These are phyloP conservation scores for Myotis vivesi DNA, from an alignment of 2,797 vertebrate genomes.

Conservation along the genomic window DNA sequence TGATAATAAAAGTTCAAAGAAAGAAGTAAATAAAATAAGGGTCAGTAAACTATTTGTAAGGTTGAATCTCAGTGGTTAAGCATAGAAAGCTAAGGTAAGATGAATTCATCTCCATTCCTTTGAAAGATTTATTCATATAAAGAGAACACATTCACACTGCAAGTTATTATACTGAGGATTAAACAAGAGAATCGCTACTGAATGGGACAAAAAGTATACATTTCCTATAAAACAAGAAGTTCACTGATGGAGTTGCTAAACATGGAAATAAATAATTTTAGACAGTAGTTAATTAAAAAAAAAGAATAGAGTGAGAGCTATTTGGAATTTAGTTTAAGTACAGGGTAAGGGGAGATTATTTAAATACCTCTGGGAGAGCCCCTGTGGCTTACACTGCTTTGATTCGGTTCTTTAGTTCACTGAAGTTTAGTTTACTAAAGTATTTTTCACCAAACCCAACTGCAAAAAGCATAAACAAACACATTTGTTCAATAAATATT, in stretches of 20 bases:
- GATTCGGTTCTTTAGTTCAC: background rate
- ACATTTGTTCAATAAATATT: background rate
- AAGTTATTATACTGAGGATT: background rate
- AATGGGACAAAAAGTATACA: background rate
- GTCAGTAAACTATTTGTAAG: background rate
- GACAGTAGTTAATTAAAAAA: background rate
- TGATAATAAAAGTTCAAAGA: background rate
- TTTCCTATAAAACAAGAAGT: background rate
- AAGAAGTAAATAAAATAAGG: background rate
- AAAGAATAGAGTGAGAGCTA: background rate
- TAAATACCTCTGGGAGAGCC: background rate
- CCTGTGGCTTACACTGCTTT: background rate
- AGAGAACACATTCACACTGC: background rate
- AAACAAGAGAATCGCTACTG: background rate
- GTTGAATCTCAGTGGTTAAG: background rate
- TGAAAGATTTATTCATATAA: background rate
- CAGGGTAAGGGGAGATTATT: background rate
- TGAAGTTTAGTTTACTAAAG: background rate
- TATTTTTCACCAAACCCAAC: background rate
- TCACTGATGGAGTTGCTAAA: background rate
- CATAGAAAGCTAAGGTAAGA: background rate
- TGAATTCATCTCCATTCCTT: background rate
- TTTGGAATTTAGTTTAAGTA: background rate
- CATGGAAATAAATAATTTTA: background rate
- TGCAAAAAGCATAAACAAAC: background rate